phyloP scores from a whole-genome alignment of 2,888 invertebrate genomes.

The Himalopsyche kuldschensis region DNA sequence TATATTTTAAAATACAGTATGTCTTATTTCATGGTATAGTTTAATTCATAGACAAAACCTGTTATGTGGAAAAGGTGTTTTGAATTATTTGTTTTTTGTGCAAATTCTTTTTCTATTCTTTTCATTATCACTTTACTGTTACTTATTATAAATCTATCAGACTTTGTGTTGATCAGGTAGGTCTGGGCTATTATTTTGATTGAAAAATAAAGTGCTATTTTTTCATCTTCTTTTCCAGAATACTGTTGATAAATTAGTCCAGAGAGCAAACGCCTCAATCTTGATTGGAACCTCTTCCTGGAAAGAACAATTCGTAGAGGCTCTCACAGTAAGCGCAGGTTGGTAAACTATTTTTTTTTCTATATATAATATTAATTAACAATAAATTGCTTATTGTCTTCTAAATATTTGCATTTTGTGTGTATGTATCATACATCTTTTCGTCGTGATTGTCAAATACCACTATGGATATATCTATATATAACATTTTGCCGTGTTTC shows the following conservation, averaged over 20 bases:
- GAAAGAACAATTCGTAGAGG: slow-evolving; percentile 98
- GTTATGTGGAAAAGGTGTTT: too few relatives aligned
- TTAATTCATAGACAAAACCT: too few relatives aligned
- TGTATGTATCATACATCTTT: neutral
- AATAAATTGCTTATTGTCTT: neutral
- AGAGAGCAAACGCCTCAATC: slow-evolving; percentile 93
- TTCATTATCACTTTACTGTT: too few relatives aligned
- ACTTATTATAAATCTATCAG: too few relatives aligned
- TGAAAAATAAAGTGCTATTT: neutral
- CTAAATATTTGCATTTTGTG: neutral
- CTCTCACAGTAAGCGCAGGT: slow-evolving; percentile 91
- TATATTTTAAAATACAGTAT: too few relatives aligned
- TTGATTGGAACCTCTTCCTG: slow-evolving; percentile 96
- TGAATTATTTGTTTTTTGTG: too few relatives aligned
- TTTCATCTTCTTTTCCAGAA: slow-evolving; percentile 65
- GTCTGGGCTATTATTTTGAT: neutral
- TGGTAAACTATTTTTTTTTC: neutral
- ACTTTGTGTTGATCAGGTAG: too few relatives aligned
- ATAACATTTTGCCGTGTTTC: neutral
- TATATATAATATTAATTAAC: neutral
- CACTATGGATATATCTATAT: too few relatives aligned
- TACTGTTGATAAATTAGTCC: slow-evolving; percentile 96
- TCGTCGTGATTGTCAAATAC: neutral
- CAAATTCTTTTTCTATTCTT: too few relatives aligned
- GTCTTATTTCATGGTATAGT: too few relatives aligned